Base-by-base conservation (phyloP, 2,888 invertebrate genomes). In the Cryptus armator region DNA sequence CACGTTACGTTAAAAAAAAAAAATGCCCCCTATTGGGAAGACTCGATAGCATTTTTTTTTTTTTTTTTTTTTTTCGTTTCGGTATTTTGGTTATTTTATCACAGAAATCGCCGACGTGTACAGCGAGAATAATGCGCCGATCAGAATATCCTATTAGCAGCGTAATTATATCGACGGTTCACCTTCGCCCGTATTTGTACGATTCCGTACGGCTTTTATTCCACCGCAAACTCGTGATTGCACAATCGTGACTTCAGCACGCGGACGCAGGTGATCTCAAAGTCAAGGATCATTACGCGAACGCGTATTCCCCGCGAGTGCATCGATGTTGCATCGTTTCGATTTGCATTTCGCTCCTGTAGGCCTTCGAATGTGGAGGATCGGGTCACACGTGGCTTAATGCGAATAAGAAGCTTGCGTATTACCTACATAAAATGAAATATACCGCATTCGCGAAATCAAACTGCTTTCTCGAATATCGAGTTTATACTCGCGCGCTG, bases 251-350 rank as follows among this genome's bases (percentile, higher is more conserved):
- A 29, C 32, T 59, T 14, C 68, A 51, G 53, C 24, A 46, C 56
- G 19, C 56, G 56, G 56, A 19, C 37, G 48, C 75, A 76, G 80
- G 80, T 84, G 76, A 81, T 81, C 77, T 81, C 76, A 76, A 77
- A 81, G 84, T 84, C 77, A 81, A 84, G 81, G 84, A 84, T 81
- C 76, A 71, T 76, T 84, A 76, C 80, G 56, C 19, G 37, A 51
- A 67, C 44, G 66, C n/a, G 29, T 71, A 71, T 53, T 71, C 71
- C 7, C 56, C 56, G 72, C 43, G 53, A 37, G 56, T 56, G 19
- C 56, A 56, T 62, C 62, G 62, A 7, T 62, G 32, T 37, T 16
- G 29, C 37, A 32, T 56, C 37, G 43, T 56, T 12, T 56, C 56
- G 72, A 72, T 43, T 56, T 72, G 56, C 56, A 72, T 74, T 59